Evolutionary conservation across 2,888 invertebrate genomes (phyloP), one percentile per base, ranked within the genome.

Genomic region (Platerodrilus igneus): DNA sequence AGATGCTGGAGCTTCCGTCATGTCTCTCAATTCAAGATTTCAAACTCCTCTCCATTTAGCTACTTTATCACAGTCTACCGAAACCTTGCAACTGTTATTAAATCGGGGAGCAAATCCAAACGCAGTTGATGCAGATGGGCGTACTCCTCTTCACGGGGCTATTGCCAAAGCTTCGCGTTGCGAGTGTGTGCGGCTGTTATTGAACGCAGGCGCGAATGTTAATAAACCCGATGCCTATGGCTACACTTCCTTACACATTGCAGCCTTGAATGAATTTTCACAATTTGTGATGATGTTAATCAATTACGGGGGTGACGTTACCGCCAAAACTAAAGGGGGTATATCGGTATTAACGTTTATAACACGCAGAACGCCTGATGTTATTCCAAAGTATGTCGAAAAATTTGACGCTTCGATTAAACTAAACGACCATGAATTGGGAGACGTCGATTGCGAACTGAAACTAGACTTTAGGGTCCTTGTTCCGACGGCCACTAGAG

Each of bases 31-130:
- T 66, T 75, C 77, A 33, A 79, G 83, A 58, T 78, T 80, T 39
- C 88, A 90, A 68, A 88, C 89, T 1, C 83, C 92, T 0, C 70
- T 93, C 38, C 93, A 94, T 64, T 68, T 91, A 44, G 91, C 92
- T 3, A 81, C 86, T 4, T 66, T 87, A 39, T 81, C 86, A 1
- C 89, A 89, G 66, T 84, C 86, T 14, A 71, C 81, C 0, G 87
- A 88, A 67, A 84, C 83, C 0, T 73, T 87, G 2, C 83, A 87
- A 47, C 55, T 82, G 3, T 69, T 90, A 3, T 75, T 90, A 10
- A 73, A 72, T 16, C 73, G 75, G 45, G 77, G 63, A 2, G 64
- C 64, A 3, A 57, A 64, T 50, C 63, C 63, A 2, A 78, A 81
- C 54, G 78, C 78, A 0, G 71, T 74, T 25, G 89, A 90, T 52